A percentile compares a stretch with the other conserved stretches of the same genome.
phyloP scores from a whole-genome alignment of 2,113 vertebrate genomes.

The Oryzias melastigma region DNA sequence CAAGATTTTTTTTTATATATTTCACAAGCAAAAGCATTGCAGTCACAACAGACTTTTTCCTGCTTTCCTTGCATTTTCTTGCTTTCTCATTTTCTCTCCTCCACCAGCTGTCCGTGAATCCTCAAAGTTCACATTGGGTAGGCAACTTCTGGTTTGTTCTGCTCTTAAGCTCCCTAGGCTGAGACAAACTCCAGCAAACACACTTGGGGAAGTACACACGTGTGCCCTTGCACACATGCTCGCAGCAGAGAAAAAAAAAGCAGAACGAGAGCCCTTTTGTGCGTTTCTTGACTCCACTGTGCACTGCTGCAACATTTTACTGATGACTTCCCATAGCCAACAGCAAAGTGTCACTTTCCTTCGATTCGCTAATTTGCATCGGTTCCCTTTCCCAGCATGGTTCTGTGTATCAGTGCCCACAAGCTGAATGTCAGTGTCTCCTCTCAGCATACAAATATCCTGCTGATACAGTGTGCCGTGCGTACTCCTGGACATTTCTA shows the following conservation, averaged over 20 bases:
- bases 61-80: slow-evolving; percentile 34
- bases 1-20: background rate
- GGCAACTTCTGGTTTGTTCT: slow-evolving; percentile 63
- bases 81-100: slow-evolving; percentile 14
- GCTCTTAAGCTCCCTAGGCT: slow-evolving; percentile 57
- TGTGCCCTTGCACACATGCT: slow-evolving; percentile 19
- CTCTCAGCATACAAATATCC: slow-evolving; percentile 69
- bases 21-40: background rate
- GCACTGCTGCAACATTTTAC: slow-evolving; percentile 48
- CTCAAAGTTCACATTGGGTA: slow-evolving; percentile 63
- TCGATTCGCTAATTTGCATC: slow-evolving; percentile 70
- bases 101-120: slow-evolving; percentile 56
- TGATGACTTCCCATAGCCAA: slow-evolving; percentile 61
- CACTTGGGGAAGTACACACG: slow-evolving; percentile 22
- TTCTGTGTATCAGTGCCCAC: slow-evolving; percentile 58
- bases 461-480: slow-evolving; percentile 60
- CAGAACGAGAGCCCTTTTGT: slow-evolving; percentile 41
- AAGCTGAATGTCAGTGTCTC: slow-evolving; percentile 66
- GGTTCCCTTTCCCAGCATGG: slow-evolving; percentile 60
- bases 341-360: slow-evolving; percentile 69
- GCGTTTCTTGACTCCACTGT: slow-evolving; percentile 46
- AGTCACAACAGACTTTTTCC: slow-evolving; percentile 18
- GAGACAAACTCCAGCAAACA: slow-evolving; percentile 33
- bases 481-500: slow-evolving; percentile 65
- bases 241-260: slow-evolving; percentile 2